Evolutionary conservation across 1,140 invertebrate species (phyloP).

Genomic region (Nautilus pompilius): DNA sequence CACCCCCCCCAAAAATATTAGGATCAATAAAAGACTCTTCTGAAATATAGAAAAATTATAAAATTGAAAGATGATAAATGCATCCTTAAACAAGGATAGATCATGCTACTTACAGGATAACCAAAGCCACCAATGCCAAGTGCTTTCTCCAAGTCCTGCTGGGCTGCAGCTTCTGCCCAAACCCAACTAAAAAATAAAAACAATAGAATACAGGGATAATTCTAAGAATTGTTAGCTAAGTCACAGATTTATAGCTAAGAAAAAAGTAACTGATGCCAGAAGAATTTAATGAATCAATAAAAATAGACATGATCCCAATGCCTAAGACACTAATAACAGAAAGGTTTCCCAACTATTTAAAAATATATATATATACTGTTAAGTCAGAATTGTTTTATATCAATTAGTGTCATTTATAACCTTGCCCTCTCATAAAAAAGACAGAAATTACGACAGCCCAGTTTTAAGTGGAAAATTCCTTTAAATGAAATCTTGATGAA

Average conservation of each 20-base stretch:
- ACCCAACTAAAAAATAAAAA: conserved; percentile 71
- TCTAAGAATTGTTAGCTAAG: neutral
- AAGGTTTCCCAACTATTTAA: neutral
- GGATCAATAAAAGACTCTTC: neutral
- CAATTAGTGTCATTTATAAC: neutral
- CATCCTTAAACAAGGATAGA: neutral
- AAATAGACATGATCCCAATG: too few relatives aligned
- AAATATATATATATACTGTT: neutral
- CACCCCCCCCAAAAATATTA: neutral
- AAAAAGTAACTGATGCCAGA: neutral
- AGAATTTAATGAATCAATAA: neutral
- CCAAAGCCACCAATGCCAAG: conserved; percentile 86
- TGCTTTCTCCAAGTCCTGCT: conserved; percentile 79
- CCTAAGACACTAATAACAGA: too few relatives aligned
- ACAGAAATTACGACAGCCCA: neutral
- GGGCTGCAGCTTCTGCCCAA: conserved; percentile 88
- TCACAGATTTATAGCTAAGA: neutral
- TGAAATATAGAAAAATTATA: neutral
- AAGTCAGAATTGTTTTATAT: too few relatives aligned
- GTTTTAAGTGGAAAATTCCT: neutral
- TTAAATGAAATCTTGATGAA: neutral
- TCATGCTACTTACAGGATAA: conserved; percentile 57
- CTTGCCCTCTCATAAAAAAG: neutral
- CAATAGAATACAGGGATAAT: too few relatives aligned
- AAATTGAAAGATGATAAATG: neutral